These are phyloP conservation scores for Patella pellucida DNA, from an alignment of 2,888 invertebrate species.

Conservation along the genomic window DNA sequence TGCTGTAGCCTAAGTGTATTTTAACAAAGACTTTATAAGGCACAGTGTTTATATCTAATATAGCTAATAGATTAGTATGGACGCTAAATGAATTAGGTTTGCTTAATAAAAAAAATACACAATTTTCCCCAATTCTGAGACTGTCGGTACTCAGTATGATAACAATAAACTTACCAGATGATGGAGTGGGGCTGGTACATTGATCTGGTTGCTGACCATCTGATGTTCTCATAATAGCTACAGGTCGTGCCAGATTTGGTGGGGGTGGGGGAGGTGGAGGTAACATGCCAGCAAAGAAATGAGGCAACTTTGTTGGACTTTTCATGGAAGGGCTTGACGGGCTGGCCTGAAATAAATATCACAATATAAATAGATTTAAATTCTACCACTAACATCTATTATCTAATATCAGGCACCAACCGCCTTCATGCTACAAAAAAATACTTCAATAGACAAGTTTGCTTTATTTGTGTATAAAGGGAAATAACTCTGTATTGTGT, in stretches of 20 bases:
- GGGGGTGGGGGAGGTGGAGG: constrained; percentile 83
- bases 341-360: constrained; percentile 53
- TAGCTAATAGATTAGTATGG: no score
- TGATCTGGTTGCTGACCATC: constrained; percentile 60
- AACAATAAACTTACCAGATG: not conserved
- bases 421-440: no score
- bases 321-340: constrained; percentile 65
- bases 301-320: constrained; percentile 75
- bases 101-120: no score
- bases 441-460: not conserved
- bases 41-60: no score
- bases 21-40: no score
- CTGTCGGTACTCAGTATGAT: no score
- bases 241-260: constrained; percentile 92
- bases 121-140: no score
- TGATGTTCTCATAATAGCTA: constrained; percentile 90
- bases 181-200: constrained; percentile 22
- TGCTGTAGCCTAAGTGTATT: no score
- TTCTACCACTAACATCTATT: no score
- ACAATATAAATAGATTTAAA: no score
- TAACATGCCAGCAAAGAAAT: constrained; percentile 89
- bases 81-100: not conserved
- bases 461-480: not conserved
- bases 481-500: not conserved
- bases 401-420: no score